Conservation (phyloP, 2,888 invertebrate genomes). For the Zeuzera pyrina region DNA sequence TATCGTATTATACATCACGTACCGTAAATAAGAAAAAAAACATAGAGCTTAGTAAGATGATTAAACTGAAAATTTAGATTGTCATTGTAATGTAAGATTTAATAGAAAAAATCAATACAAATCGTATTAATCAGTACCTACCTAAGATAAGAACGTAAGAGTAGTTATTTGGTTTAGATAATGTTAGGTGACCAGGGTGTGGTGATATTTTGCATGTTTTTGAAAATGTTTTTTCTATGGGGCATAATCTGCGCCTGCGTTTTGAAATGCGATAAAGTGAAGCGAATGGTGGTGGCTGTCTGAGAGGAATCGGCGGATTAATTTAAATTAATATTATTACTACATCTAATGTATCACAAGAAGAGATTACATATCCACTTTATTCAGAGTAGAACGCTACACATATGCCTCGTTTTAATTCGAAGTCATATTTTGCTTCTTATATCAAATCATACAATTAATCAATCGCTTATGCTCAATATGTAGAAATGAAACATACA, state of each 20-base stretch:
- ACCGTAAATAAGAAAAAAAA: constrained; percentile 56
- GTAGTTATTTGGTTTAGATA: constrained; percentile 68
- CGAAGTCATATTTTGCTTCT: constrained; percentile 18
- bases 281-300: constrained; percentile 46
- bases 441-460: constrained; percentile 11
- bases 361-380: constrained; percentile 64
- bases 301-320: constrained; percentile 39
- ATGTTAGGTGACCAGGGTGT: constrained; percentile 73
- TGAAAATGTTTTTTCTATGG: constrained; percentile 70
- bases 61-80: constrained; percentile 57
- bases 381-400: constrained; percentile 58
- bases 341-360: constrained; percentile 31
- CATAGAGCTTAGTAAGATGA: constrained; percentile 71
- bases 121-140: constrained; percentile 61
- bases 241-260: constrained; percentile 54
- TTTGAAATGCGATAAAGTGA: constrained; percentile 40
- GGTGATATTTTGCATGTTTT: constrained; percentile 74
- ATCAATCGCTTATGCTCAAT: constrained; percentile 38
- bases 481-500: constrained; percentile 22
- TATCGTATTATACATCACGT: constrained; percentile 63
- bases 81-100: constrained; percentile 60
- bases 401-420: constrained; percentile 29
- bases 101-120: constrained; percentile 58
- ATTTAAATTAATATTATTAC: constrained; percentile 23
- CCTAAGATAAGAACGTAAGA: constrained; percentile 56